phyloP scores from a whole-genome alignment of 2,113 vertebrate genomes.

The Ibidorhyncha struthersii region DNA sequence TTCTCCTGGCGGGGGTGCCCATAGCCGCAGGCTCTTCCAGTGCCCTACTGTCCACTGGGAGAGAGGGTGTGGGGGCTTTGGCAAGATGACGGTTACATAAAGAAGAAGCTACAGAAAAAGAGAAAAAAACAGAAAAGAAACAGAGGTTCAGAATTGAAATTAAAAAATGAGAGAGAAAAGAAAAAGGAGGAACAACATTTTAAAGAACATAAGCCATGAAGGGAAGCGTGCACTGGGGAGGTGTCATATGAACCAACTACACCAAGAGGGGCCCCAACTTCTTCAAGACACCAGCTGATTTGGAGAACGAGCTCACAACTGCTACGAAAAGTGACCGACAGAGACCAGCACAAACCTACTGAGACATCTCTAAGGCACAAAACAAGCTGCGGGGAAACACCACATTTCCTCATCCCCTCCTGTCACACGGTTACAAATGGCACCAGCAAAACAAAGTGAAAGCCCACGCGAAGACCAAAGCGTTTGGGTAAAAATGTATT shows the following conservation, averaged over 20 bases:
- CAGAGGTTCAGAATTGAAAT: slow-evolving; percentile 75
- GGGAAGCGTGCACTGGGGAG: background rate
- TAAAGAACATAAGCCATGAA: background rate
- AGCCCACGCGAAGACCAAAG: slow-evolving; percentile 42
- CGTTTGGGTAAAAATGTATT: slow-evolving; percentile 77
- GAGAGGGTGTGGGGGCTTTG: slow-evolving; percentile 71
- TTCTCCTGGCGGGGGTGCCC: slow-evolving; percentile 67
- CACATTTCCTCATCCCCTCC: background rate
- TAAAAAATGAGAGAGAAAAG: background rate
- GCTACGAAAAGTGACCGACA: background rate
- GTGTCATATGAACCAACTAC: too few relatives aligned
- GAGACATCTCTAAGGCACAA: background rate
- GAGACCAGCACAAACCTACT: background rate
- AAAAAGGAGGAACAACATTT: background rate
- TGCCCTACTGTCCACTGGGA: slow-evolving; percentile 71
- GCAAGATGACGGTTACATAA: slow-evolving; percentile 79
- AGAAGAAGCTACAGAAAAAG: slow-evolving; percentile 84
- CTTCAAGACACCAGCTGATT: accelerated
- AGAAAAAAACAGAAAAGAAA: slow-evolving; percentile 68
- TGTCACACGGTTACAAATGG: accelerated
- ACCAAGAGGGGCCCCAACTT: too few relatives aligned
- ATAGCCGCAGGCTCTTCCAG: slow-evolving; percentile 74
- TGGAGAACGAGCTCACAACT: background rate
- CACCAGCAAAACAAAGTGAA: slow-evolving; percentile 21
- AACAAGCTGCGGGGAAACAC: background rate